Conservation (phyloP, 2,888 invertebrate species). For the Dasysyrphus albostriatus region DNA sequence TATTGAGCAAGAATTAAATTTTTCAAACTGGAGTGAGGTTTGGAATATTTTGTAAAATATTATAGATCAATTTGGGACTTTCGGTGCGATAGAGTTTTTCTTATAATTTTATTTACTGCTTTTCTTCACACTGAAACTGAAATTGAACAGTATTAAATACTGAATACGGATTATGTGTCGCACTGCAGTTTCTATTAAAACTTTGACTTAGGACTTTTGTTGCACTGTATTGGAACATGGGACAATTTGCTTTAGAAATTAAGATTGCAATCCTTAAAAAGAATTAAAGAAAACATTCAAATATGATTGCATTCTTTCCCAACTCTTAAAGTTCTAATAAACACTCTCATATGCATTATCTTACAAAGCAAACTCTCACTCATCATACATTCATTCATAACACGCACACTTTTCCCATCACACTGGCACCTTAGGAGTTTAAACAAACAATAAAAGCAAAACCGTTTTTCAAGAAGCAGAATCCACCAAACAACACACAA, state of each 20-base stretch:
- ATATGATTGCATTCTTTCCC: background rate
- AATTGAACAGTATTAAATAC: too few species aligned
- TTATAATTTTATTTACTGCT: too few species aligned
- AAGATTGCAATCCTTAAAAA: background rate
- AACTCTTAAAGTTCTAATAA: background rate
- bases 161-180: too few species aligned
- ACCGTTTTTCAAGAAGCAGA: slow-evolving; percentile 1
- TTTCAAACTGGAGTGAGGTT: too few species aligned
- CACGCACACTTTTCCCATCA: slow-evolving; percentile 44
- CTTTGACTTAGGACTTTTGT: background rate
- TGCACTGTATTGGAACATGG: background rate
- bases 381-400: slow-evolving; percentile 9
- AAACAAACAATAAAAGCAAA: background rate
- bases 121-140: too few species aligned
- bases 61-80: too few species aligned
- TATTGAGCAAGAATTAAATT: too few species aligned
- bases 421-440: slow-evolving; percentile 67
- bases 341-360: background rate
- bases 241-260: background rate
- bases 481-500: slow-evolving; percentile 18
- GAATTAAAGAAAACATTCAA: background rate
- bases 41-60: too few species aligned
- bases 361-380: background rate
- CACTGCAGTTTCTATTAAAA: too few species aligned
- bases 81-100: too few species aligned